A percentile compares a stretch with the other conserved stretches of the same genome.
Conservation (phyloP, 2,797 vertebrate genomes). For the Poecilia picta region DNA sequence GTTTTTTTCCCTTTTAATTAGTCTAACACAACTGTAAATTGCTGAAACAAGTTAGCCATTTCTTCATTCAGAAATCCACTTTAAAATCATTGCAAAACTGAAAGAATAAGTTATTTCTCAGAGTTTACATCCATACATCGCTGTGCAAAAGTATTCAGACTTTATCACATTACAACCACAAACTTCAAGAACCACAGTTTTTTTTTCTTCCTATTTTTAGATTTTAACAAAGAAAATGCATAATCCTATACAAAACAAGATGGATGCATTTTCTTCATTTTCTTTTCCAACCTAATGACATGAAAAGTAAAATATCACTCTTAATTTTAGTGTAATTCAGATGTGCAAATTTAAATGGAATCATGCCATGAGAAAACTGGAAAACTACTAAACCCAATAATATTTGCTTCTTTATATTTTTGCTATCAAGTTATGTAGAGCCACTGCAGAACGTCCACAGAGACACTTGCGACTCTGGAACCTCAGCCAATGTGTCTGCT, state of each 20-base stretch:
- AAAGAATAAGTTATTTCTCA: neutral
- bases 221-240: neutral
- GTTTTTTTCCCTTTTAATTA: neutral
- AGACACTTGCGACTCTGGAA: no score
- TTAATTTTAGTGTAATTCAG: neutral
- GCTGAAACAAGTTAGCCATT: neutral
- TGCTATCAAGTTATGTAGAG: no score
- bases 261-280: neutral
- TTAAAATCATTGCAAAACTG: neutral
- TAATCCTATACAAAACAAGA: neutral
- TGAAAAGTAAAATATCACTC: no score
- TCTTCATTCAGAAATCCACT: neutral
- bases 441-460: no score
- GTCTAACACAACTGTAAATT: neutral
- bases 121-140: neutral
- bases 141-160: neutral
- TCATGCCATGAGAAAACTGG: neutral
- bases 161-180: neutral
- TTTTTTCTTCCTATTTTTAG: neutral
- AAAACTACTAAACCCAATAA: neutral
- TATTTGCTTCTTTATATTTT: neutral
- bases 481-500: neutral
- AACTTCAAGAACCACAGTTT: neutral
- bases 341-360: neutral
- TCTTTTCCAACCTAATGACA: no score